Conservation (phyloP, 2,113 vertebrate species). For the Grallaria varia region DNA sequence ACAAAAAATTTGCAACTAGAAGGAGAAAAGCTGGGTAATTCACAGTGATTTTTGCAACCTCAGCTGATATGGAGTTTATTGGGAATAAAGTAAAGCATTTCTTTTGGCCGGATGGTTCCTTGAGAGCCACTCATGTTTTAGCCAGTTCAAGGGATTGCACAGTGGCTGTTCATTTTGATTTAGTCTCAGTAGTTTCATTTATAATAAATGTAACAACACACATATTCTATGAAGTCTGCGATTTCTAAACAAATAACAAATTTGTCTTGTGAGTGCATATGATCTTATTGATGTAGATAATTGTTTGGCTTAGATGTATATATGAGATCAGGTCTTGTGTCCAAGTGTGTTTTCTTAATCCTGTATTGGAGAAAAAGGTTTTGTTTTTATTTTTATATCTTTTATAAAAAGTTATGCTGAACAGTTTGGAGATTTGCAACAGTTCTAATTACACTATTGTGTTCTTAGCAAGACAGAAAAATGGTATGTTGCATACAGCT, state of each 20-base stretch:
- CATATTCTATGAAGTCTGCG: neutral
- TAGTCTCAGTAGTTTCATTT: neutral
- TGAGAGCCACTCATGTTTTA: neutral
- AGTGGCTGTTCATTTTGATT: neutral
- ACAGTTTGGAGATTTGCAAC: neutral
- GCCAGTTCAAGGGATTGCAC: neutral
- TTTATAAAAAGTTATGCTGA: neutral
- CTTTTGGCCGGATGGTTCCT: neutral
- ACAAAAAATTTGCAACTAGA: neutral
- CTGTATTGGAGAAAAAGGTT: neutral
- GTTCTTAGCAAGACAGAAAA: conserved; percentile 58
- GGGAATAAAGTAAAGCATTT: neutral
- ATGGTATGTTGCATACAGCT: conserved; percentile 17
- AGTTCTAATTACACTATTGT: conserved; percentile 34
- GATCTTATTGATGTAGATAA: neutral
- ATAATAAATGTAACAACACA: neutral
- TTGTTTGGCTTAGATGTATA: neutral
- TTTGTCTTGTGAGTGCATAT: neutral
- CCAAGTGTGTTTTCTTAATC: neutral
- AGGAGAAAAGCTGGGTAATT: neutral
- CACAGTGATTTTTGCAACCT: neutral
- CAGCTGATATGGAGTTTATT: neutral
- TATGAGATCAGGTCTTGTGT: neutral
- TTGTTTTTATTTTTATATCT: neutral
- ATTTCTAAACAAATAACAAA: neutral